phyloP scores from a whole-genome alignment of 1,140 invertebrate species.

The Megalonaias nervosa region DNA sequence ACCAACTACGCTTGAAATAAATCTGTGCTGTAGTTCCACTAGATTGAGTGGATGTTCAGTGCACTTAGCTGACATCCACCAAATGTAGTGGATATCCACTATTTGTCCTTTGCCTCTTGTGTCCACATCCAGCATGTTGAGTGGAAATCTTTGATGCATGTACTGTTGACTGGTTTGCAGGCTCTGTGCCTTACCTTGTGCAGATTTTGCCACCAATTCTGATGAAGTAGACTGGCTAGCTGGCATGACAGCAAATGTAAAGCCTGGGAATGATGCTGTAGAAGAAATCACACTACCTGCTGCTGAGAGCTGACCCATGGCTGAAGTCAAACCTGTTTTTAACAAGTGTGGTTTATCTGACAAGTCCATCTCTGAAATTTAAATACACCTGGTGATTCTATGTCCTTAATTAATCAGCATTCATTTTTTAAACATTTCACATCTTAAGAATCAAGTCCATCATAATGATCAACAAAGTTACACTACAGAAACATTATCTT shows the following conservation, averaged over 20 bases:
- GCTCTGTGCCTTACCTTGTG: too few relatives aligned
- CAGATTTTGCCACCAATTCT: too few relatives aligned
- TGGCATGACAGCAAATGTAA: not conserved
- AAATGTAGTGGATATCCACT: too few relatives aligned
- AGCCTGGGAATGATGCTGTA: constrained; percentile 2
- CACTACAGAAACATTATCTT: not conserved
- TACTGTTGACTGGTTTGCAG: too few relatives aligned
- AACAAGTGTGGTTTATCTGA: constrained; percentile 9
- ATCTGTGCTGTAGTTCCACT: too few relatives aligned
- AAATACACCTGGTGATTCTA: not conserved
- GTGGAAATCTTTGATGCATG: too few relatives aligned
- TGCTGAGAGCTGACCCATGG: constrained; percentile 20
- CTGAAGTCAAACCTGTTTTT: constrained; percentile 32
- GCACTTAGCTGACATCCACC: too few relatives aligned
- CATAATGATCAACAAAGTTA: not conserved
- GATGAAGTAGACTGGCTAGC: too few relatives aligned
- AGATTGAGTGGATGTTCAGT: too few relatives aligned
- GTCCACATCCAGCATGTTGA: too few relatives aligned
- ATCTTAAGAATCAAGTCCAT: constrained; percentile 4
- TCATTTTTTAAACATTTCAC: not conserved
- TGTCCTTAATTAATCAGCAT: not conserved
- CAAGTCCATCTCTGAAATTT: not conserved
- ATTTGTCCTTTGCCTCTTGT: too few relatives aligned
- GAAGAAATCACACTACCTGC: not conserved
- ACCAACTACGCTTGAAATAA: too few relatives aligned